Base-by-base conservation (phyloP, 2,888 invertebrate genomes). In the Protodeltote pygarga region DNA sequence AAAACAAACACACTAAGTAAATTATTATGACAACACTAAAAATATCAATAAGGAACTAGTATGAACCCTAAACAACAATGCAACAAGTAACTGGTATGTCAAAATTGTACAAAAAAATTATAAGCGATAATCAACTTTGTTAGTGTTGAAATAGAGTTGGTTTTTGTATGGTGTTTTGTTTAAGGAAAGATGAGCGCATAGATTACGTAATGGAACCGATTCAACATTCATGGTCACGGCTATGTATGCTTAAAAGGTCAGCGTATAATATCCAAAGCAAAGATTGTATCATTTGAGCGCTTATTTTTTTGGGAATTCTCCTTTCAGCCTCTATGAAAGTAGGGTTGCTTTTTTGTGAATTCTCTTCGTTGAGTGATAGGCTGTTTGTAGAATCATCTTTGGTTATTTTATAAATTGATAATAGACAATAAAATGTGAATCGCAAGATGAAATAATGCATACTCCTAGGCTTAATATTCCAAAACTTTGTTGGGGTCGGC, bases 221-320 rank as follows among this genome's bases (percentile, higher is more conserved):
- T 81, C 83, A 75, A 79, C 74, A 79, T 82, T 86, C 89, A 89
- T 83, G 89, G 87, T 88, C 90, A 90, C 74, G 87, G 87, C 74
- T 66, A 61, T 63, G 69, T 68, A 77, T 80, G 75, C 75, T 77
- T 76, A 77, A 86, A 69, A 89, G 88, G 87, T 87, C 88, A 81
- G 74, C 78, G 70, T 72, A 70, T 78, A 74, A 71, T 71, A 74
- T 61, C 71, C 72, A 64, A 66, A 73, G 74, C 71, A 71, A 73
- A 73, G 74, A 74, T 78, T 76, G 71, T 65, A 61, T 65, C 65
- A 58, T 44, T 31, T 33, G 20, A 16, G 9, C 25, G 2, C 3
- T 8, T 29, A 28, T 34, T 54, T 54, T 63, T 63, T 46, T 25
- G n/a, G 25, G 62, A 29, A 23, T 33, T 16, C 13, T n/a, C n/a